Conservation (phyloP, 1,140 invertebrate species). For the Mylabris phalerata region DNA sequence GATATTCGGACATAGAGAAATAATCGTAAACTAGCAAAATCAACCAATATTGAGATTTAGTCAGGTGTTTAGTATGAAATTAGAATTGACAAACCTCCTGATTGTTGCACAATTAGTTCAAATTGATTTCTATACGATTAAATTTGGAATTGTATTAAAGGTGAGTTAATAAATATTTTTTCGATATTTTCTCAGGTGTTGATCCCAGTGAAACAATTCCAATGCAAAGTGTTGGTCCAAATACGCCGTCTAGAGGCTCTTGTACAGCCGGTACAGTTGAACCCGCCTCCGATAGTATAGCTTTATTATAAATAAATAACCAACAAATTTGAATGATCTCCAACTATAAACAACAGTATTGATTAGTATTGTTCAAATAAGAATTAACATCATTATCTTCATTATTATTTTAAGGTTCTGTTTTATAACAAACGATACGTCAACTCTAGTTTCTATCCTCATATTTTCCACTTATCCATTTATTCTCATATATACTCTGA, state of each 20-base stretch:
- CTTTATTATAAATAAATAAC: slow-evolving; percentile 22
- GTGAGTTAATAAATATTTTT: too few species aligned
- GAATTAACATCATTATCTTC: background rate
- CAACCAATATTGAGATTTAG: too few species aligned
- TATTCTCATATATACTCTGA: slow-evolving; percentile 9
- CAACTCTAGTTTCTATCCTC: slow-evolving; percentile 5
- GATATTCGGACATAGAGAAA: background rate
- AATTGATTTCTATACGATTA: background rate
- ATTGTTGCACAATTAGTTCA: background rate
- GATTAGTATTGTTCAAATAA: slow-evolving; percentile 1
- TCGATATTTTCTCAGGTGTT: slow-evolving; percentile 11
- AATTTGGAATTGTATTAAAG: too few species aligned
- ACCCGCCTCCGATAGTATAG: slow-evolving; percentile 28
- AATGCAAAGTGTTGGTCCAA: slow-evolving; percentile 28
- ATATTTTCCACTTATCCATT: slow-evolving; percentile 10
- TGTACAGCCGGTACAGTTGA: slow-evolving; percentile 27
- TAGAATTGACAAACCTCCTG: too few species aligned
- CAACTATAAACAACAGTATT: background rate
- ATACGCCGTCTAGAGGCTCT: slow-evolving; percentile 31
- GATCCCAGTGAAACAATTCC: slow-evolving; percentile 27
- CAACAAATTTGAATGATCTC: background rate
- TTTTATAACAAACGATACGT: slow-evolving; percentile 10
- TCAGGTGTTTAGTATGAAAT: too few species aligned
- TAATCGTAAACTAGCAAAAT: too few species aligned
- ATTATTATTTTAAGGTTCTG: background rate